Evolutionary conservation across 2,888 invertebrate species (phyloP), one percentile per base, ranked within the genome.

Genomic region (Cheilosia pagana): DNA sequence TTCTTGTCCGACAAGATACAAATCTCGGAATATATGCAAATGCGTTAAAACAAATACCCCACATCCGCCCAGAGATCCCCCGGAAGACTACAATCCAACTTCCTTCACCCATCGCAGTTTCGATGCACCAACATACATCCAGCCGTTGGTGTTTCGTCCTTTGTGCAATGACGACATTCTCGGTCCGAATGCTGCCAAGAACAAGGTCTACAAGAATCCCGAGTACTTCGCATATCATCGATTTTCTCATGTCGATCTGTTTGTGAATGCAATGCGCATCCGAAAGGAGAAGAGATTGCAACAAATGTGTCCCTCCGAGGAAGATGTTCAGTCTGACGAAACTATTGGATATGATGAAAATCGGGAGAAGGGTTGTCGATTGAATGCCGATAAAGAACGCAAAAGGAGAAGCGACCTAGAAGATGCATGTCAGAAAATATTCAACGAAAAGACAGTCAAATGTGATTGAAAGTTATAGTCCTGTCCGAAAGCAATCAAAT

Each of bases 161-260:
- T 89, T 91, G 6, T 10, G 39, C 4, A 31, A 62, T 0, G 63
- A 86, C 10, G 91, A 91, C 39, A 25, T 59, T 1, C 83, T 91
- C 1, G 91, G 91, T 3, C 91, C 91, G 1, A 87, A 88, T 3
- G 91, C 91, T 0, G 86, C 88, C 8, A 89, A 88, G 39, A 45
- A 45, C 1, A 68, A 83, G 12, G 25, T 57, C 0, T 91, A 91
- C 71, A 91, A 91, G 75, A 91, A 90, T 87, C 82, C 89, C 0
- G 88, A 89, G 14, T 91, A 91, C 62, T 91, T 87, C 76, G 87
- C 88, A 3, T 90, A 91, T 55, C 91, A 91, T 87, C 90, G 91
- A 5, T 91, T 87, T 67, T 89, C 89, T 0, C 90, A 89, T 53
- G 76, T 72, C 2, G 88, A 89, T 3, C 60, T 90, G 1, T 88